A percentile compares a stretch with the other conserved stretches of the same genome.
Evolutionary conservation across 2,888 invertebrate species (phyloP).

Genomic region (Asteroscopus sphinx): DNA sequence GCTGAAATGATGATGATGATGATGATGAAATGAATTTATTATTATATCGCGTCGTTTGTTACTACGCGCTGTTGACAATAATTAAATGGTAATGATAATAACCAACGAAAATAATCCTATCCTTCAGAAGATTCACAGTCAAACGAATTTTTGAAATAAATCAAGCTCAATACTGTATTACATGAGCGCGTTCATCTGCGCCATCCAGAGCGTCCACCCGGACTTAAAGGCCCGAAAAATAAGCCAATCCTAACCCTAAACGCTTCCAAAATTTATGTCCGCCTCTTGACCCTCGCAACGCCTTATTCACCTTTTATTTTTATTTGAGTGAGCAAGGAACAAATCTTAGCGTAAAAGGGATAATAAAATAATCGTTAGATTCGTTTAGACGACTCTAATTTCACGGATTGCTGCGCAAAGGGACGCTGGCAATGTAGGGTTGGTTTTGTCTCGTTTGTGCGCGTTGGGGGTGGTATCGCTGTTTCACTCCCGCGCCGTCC

Average conservation of each 20-base stretch:
- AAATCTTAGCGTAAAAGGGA: constrained; percentile 90
- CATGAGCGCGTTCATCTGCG: constrained; percentile 52
- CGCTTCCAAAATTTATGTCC: constrained; percentile 82
- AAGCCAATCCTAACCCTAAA: constrained; percentile 84
- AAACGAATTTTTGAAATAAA: constrained; percentile 43
- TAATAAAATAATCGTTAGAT: constrained; percentile 90
- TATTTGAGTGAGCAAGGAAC: constrained; percentile 90
- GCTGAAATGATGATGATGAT: too few species aligned
- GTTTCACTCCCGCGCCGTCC: constrained; percentile 74
- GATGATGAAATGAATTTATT: too few species aligned
- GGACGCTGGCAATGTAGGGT: constrained; percentile 78
- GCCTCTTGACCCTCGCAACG: constrained; percentile 85
- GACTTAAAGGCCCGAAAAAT: constrained; percentile 85
- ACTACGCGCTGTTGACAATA: too few species aligned
- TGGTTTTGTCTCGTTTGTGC: constrained; percentile 68
- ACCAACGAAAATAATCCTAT: background rate
- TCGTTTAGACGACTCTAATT: constrained; percentile 90
- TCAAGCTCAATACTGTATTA: constrained; percentile 30
- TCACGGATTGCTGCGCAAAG: constrained; percentile 88
- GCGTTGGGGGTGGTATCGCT: constrained; percentile 29
- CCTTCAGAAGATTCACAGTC: constrained; percentile 11
- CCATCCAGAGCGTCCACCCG: constrained; percentile 65
- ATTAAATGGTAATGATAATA: too few species aligned
- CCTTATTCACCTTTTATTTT: constrained; percentile 89
- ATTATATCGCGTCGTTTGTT: too few species aligned